These are phyloP conservation scores for Prosapia bicincta DNA, from an alignment of 2,888 invertebrate species.

Conservation along the genomic window DNA sequence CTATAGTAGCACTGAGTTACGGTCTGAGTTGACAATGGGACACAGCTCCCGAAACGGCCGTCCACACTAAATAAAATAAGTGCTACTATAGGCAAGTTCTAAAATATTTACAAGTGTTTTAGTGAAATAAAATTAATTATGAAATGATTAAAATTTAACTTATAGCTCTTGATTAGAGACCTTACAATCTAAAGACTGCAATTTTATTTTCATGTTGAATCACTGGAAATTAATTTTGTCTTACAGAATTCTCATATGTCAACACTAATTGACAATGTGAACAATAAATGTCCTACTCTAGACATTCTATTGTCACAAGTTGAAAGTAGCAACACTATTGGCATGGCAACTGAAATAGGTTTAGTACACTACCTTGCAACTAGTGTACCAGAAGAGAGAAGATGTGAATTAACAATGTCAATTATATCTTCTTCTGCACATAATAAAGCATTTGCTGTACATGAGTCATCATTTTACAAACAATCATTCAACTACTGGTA, in stretches of 20 bases:
- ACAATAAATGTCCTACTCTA: not conserved
- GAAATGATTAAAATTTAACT: too few species aligned
- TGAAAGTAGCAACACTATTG: not conserved
- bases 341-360: slow-evolving; percentile 4
- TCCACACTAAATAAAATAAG: too few species aligned
- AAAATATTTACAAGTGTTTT: too few species aligned
- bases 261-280: not conserved
- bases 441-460: slow-evolving; percentile 13
- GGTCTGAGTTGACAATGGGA: too few species aligned
- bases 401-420: slow-evolving; percentile 4
- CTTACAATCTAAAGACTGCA: too few species aligned
- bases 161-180: too few species aligned
- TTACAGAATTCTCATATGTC: not conserved
- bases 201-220: too few species aligned
- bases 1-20: too few species aligned
- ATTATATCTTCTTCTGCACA: not conserved
- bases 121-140: too few species aligned
- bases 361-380: not conserved
- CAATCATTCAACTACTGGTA: slow-evolving; percentile 17
- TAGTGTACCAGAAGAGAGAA: not conserved
- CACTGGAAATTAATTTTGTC: not conserved
- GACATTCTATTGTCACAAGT: not conserved
- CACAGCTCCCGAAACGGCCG: too few species aligned
- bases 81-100: too few species aligned
- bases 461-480: not conserved